These are phyloP conservation scores for Danio kyathit DNA, from an alignment of 2,797 vertebrate species.

Conservation along the genomic window DNA sequence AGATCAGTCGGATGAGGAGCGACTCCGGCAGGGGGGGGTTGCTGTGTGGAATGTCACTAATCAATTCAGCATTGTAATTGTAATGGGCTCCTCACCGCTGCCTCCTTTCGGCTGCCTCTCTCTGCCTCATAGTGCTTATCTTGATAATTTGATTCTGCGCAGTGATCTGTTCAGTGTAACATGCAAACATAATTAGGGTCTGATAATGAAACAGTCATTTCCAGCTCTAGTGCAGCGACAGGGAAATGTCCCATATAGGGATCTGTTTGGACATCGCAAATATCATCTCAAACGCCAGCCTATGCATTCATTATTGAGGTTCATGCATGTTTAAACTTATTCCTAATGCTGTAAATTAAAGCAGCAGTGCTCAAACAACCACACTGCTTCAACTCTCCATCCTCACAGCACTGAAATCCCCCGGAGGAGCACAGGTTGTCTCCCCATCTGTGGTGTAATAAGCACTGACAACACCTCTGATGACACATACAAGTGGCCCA, in stretches of 20 bases:
- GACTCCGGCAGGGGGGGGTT: neutral
- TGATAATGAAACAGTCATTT: conserved; percentile 69
- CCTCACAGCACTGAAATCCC: conserved; percentile 25
- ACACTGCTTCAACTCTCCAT: conserved; percentile 25
- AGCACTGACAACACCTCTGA: conserved; percentile 44
- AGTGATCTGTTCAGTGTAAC: conserved; percentile 75
- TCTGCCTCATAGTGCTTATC: conserved; percentile 73
- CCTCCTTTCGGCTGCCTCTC: conserved; percentile 69
- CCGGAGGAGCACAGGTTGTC: conserved; percentile 35
- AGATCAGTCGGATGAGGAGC: conserved; percentile 13
- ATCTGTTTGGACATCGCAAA: conserved; percentile 47
- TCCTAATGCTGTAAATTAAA: neutral
- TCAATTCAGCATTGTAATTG: conserved; percentile 79
- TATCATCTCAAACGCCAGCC: conserved; percentile 1
- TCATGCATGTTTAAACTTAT: neutral
- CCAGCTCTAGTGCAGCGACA: conserved; percentile 52
- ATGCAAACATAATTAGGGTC: conserved; percentile 73
- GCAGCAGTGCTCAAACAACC: neutral
- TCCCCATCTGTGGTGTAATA: conserved; percentile 46
- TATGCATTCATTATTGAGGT: neutral
- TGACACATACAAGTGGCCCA: conserved; percentile 46
- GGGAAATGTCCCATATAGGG: conserved; percentile 58
- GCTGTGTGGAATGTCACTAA: conserved; percentile 75
- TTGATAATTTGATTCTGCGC: conserved; percentile 75
- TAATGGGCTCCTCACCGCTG: conserved; percentile 61